Conservation (phyloP, 1,140 invertebrate species). For the Diorhabda carinulata region DNA sequence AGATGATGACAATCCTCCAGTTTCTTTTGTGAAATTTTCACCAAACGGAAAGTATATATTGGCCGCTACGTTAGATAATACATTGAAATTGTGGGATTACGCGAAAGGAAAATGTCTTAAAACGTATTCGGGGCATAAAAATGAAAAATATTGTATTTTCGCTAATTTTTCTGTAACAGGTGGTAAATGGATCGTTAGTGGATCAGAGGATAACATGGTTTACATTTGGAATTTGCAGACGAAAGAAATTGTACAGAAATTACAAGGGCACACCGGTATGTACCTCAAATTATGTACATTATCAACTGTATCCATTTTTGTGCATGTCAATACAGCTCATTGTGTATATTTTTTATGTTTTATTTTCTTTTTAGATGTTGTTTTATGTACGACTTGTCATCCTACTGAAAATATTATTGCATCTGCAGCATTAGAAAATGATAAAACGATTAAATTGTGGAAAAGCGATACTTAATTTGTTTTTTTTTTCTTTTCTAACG, state of each 20-base stretch:
- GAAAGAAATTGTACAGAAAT: constrained; percentile 97
- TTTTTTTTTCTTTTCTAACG: background rate
- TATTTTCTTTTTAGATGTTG: constrained; percentile 73
- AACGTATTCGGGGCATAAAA: constrained; percentile 96
- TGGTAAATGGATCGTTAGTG: constrained; percentile 99
- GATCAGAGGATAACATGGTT: constrained; percentile 98
- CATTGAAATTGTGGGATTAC: constrained; percentile 98
- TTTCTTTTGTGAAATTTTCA: constrained; percentile 99
- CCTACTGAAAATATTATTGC: constrained; percentile 99
- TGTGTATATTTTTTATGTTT: constrained; percentile 7
- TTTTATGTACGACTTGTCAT: constrained; percentile 96
- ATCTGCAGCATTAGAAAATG: constrained; percentile 95
- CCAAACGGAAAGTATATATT: constrained; percentile 99
- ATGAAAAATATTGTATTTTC: constrained; percentile 99
- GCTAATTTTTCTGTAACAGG: constrained; percentile 99
- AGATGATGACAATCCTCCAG: constrained; percentile 98
- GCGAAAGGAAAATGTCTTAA: constrained; percentile 97
- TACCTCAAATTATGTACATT: background rate
- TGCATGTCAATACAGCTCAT: background rate
- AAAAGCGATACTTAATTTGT: constrained; percentile 78
- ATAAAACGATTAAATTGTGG: constrained; percentile 99
- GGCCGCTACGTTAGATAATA: constrained; percentile 97
- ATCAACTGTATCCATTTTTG: background rate
- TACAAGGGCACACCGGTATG: constrained; percentile 89
- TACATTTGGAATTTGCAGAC: constrained; percentile 99